Conservation (phyloP, 2,113 vertebrate species). For the Phalacrocorax aristotelis region DNA sequence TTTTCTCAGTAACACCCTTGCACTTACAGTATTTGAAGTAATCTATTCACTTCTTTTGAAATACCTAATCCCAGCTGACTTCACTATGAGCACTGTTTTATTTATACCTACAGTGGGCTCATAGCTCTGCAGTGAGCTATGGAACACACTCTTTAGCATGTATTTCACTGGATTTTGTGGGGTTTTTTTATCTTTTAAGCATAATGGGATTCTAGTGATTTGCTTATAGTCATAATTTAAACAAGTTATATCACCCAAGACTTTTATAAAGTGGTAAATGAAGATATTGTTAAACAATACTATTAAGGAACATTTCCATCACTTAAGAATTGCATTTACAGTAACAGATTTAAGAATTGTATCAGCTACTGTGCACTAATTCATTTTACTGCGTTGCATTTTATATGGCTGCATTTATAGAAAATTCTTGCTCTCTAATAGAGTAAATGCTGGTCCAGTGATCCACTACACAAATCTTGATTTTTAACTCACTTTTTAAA, state of each 20-base stretch:
- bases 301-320: neutral
- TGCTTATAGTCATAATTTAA: neutral
- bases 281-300: neutral
- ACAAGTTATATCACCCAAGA: neutral
- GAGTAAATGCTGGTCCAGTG: neutral
- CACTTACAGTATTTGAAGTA: neutral
- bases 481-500: neutral
- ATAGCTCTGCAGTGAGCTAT: neutral
- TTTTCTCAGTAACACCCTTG: neutral
- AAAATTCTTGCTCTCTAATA: neutral
- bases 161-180: neutral
- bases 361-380: neutral
- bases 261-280: neutral
- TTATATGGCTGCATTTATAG: neutral
- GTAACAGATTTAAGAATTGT: neutral
- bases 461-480: neutral
- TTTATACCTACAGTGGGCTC: neutral
- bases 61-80: neutral
- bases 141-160: neutral
- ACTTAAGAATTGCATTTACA: neutral
- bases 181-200: neutral
- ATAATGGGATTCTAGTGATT: neutral
- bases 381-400: neutral
- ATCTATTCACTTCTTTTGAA: neutral
- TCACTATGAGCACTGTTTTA: neutral